Evolutionary conservation across 2,113 vertebrate genomes (phyloP).

Genomic region (Lampris megalopsis): DNA sequence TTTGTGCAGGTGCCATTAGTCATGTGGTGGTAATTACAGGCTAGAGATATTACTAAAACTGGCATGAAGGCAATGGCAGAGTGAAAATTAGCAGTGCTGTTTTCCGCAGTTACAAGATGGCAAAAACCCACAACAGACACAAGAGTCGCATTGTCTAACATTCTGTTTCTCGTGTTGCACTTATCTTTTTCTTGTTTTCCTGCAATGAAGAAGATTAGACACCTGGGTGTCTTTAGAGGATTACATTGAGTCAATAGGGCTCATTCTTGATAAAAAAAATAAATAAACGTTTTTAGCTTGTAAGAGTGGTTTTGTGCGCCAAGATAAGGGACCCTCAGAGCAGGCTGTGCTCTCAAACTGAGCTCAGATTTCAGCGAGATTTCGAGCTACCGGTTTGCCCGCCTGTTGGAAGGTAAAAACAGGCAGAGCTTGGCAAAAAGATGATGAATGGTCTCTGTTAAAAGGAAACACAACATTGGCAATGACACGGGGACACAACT

Average conservation of each 20-base stretch:
- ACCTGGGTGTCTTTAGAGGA: conserved; percentile 33
- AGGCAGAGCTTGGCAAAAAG: not conserved
- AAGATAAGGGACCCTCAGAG: conserved; percentile 52
- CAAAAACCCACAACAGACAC: not conserved
- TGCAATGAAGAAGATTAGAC: conserved; percentile 40
- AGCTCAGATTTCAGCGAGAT: conserved; percentile 48
- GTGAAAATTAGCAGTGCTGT: not conserved
- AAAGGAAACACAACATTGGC: not conserved
- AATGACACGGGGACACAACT: not conserved
- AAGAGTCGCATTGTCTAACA: not conserved
- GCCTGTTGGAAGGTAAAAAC: conserved; percentile 1
- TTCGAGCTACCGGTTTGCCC: conserved; percentile 35
- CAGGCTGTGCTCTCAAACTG: not conserved
- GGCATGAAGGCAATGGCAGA: not conserved
- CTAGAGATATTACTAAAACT: not conserved
- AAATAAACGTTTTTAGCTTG: conserved; percentile 26
- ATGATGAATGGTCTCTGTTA: not conserved
- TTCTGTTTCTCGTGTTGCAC: conserved; percentile 6
- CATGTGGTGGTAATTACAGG: not conserved
- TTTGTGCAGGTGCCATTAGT: not conserved
- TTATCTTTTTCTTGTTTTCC: conserved; percentile 29
- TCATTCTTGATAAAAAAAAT: conserved; percentile 18
- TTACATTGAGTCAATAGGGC: conserved; percentile 50
- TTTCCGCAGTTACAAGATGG: not conserved
- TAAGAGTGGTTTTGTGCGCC: conserved; percentile 37